Evolutionary conservation across 2,797 vertebrate genomes (phyloP).

Genomic region (Anomalospiza imberbis): DNA sequence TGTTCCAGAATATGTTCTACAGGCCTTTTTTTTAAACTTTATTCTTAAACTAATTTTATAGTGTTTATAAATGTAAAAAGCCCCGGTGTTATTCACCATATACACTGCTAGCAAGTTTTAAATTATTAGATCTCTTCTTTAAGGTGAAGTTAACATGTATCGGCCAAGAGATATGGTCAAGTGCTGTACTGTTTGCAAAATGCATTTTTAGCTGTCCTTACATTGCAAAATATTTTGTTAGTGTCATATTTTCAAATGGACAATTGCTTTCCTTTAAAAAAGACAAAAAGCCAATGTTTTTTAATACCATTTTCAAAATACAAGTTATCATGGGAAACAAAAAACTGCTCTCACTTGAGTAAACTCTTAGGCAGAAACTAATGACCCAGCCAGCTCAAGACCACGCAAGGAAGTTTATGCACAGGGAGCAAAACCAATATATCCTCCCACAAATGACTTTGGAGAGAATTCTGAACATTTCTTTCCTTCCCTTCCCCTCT

Average conservation of each 20-base stretch:
- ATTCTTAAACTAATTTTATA: not conserved
- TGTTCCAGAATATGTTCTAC: not conserved
- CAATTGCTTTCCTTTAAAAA: not conserved
- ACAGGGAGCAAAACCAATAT: not conserved
- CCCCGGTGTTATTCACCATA: not conserved
- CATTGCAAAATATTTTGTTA: not conserved
- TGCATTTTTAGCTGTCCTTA: not conserved
- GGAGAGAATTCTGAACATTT: conserved; percentile 25
- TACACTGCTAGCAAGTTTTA: not conserved
- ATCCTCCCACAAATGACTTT: not conserved
- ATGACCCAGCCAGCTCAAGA: not conserved
- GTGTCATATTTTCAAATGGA: not conserved
- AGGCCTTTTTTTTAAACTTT: not conserved
- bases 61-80: not conserved
- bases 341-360: not conserved
- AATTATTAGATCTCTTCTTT: not conserved
- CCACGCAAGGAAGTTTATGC: not conserved
- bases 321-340: not conserved
- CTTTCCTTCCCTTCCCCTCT: not conserved
- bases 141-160: not conserved
- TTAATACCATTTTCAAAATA: conserved; percentile 5
- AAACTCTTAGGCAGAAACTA: not conserved
- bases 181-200: not conserved
- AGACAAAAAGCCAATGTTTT: not conserved
- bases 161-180: not conserved